Percentiles rank a stretch among this genome's conserved stretches.
Evolutionary conservation across 2,888 invertebrate species (phyloP).

Genomic region (Stenchaetothrips biformis): DNA sequence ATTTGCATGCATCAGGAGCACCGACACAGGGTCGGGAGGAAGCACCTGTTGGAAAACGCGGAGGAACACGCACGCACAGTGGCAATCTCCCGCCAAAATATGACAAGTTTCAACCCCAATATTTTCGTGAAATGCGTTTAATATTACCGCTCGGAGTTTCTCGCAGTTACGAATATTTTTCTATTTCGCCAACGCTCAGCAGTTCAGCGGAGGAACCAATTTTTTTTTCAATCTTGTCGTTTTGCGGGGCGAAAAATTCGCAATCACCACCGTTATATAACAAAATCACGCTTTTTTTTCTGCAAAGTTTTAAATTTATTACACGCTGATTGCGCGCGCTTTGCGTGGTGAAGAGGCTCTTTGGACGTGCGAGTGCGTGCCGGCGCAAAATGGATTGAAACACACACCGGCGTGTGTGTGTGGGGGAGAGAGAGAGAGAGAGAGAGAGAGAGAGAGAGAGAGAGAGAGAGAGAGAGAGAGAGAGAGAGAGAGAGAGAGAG

Average conservation of each 20-base stretch:
- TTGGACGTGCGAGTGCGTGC: neutral
- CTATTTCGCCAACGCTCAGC: too few relatives aligned
- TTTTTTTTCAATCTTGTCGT: too few relatives aligned
- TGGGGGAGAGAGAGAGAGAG: neutral
- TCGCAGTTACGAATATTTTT: too few relatives aligned
- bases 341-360: too few relatives aligned
- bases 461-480: neutral
- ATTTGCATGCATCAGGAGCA: neutral
- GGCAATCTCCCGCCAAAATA: neutral
- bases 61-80: neutral
- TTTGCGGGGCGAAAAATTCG: too few relatives aligned
- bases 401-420: neutral
- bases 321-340: neutral
- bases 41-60: neutral
- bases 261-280: too few relatives aligned
- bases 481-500: neutral
- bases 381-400: neutral
- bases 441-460: neutral
- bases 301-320: neutral
- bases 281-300: neutral
- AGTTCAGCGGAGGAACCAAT: too few relatives aligned
- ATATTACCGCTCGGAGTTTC: neutral
- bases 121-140: neutral
- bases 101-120: neutral
- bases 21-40: neutral